Evolutionary conservation across 2,113 vertebrate species (phyloP).

Genomic region (Leucoraja erinaceus): DNA sequence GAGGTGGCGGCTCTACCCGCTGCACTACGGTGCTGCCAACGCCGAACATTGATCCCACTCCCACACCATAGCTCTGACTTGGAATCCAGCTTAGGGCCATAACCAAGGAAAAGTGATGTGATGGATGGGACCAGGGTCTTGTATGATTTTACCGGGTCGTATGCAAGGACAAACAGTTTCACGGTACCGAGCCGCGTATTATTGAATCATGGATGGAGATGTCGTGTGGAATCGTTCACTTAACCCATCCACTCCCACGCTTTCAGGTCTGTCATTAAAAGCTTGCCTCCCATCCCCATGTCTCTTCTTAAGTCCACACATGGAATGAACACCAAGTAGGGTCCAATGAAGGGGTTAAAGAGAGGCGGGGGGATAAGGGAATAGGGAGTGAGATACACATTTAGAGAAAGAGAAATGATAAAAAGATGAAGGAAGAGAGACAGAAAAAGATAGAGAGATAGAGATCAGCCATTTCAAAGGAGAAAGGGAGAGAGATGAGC

Average conservation of each 20-base stretch:
- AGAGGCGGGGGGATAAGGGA: background rate
- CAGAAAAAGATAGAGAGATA: background rate
- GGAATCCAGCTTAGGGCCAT: no score
- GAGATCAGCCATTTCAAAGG: background rate
- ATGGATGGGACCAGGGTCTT: background rate
- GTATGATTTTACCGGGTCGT: no score
- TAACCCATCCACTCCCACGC: background rate
- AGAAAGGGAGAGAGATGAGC: no score
- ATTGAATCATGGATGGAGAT: background rate
- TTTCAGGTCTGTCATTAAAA: background rate
- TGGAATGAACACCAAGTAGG: no score
- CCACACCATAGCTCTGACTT: background rate
- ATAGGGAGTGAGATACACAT: background rate
- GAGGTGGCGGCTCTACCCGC: no score
- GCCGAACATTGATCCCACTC: no score
- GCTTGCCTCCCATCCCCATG: background rate
- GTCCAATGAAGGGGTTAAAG: background rate
- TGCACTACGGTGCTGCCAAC: no score
- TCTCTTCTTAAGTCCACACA: no score
- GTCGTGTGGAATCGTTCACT: background rate
- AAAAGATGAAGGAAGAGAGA: background rate
- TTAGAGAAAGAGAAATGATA: background rate
- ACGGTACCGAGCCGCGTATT: no score
- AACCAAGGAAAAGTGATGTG: background rate
- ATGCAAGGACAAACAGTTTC: no score